phyloP scores from a whole-genome alignment of 2,113 vertebrate genomes.

The Thryonomys swinderianus region DNA sequence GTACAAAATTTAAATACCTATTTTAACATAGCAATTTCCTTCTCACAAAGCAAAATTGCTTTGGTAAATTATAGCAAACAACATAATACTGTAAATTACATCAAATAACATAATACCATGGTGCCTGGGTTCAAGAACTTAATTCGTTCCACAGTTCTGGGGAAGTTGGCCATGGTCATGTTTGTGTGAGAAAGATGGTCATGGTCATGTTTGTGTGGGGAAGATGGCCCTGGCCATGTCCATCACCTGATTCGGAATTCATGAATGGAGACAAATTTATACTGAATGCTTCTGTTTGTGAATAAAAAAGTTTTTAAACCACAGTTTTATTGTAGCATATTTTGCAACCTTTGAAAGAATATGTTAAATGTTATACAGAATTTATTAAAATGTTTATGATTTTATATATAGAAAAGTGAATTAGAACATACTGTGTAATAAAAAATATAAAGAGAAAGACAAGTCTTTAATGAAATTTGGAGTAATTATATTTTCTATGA shows the following conservation, averaged over 20 bases:
- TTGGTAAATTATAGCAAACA: constrained; percentile 31
- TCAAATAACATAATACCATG: background rate
- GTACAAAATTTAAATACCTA: constrained; percentile 3
- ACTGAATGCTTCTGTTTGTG: background rate
- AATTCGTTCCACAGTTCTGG: background rate
- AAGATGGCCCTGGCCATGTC: background rate
- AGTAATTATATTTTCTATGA: background rate
- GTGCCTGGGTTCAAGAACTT: background rate
- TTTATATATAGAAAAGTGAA: background rate
- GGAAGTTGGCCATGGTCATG: background rate
- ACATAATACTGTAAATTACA: constrained; percentile 3
- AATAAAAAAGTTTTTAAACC: background rate
- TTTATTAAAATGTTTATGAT: constrained; percentile 36
- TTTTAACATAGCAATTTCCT: constrained; percentile 19
- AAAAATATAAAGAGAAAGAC: background rate
- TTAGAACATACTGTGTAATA: background rate
- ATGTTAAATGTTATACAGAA: constrained; percentile 7
- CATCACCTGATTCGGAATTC: background rate
- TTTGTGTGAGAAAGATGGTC: background rate
- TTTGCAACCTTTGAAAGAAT: background rate
- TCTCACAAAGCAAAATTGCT: constrained; percentile 26
- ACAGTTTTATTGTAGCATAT: background rate
- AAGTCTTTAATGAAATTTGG: constrained; percentile 20
- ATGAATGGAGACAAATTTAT: background rate
- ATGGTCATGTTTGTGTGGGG: background rate